Base-by-base conservation (phyloP, 2,888 invertebrate species). In the Meta bourneti region DNA sequence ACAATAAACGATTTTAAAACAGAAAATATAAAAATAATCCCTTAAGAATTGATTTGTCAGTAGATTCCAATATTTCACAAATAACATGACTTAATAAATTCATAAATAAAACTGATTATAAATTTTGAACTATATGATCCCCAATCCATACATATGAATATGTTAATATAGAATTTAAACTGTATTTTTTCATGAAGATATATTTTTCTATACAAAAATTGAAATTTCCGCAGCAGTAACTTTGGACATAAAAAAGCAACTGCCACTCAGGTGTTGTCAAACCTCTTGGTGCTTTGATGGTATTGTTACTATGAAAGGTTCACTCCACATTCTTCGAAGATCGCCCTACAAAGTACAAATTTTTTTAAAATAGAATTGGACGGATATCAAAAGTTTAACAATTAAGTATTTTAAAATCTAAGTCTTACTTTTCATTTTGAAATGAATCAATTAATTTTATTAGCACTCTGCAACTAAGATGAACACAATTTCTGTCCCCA, bases 311-410 rank as follows among this genome's bases (percentile, higher is more conserved):
- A 97, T 98, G 95, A 98, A 98, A 93, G 98, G 98, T 95, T 98
- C 99, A 94, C 98, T 98, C 99, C 99, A 99, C 99, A 99, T 99
- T 94, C 98, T 96, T 95, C 98, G 96, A 94, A 99, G 96, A 96
- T 99, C 99, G 93, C 99, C 99, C 98, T 99, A 95, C 8, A 95
- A 95, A 13, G 52, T 51, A 82, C 48, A 70, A 69, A 5, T 61
- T 9, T 16, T 61, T 9, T n/a, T n/a, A n/a, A n/a, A 61, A 61
- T 16, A 6, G 7, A 61, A 61, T 11, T 61, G 5, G 0, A 61
- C 11, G 8, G 13, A 9, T 61, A 0, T 61, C 61, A 16, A 5
- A 61, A 11, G 6, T 61, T 61, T 61, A 8, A 9, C 13, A 7
- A 61, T 5, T 61, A 61, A 16, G 5, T 61, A 61, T 9, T 61